Evolutionary conservation across 2,113 vertebrate genomes (phyloP), one percentile per base, ranked within the genome.

Genomic region (Halcyon malimbica): DNA sequence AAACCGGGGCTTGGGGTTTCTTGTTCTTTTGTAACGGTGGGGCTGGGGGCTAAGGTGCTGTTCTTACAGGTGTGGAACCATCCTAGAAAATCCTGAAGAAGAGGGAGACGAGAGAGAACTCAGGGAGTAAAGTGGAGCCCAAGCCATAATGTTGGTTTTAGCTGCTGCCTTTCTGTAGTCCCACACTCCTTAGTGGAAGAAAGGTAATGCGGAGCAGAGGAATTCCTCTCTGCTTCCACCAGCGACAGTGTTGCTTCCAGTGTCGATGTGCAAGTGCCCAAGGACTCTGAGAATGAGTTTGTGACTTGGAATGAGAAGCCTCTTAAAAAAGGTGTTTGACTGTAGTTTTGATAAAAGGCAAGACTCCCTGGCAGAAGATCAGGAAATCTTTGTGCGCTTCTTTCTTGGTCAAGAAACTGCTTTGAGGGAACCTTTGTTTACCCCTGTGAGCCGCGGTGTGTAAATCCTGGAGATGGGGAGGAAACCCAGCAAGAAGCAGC

Each of bases 191-290:
- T 88, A 73, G 25, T 20, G 44, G 42, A 87, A 51, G 87, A 57
- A 79, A 19, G 0, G 0, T 5, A 13, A 17, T 1, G 16, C 0
- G 8, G 60, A 71, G 29, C 81, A 78, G 39, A 46, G 51, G 18
- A 65, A 11, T 76, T 81, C 35, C 56, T 77, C 35, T n/a, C 24
- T 62, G 28, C 64, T 44, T 67, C 23, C 39, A 89, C 0, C 50
- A 67, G 42, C 17, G 53, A 67, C 11, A 25, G 11, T 29, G 4
- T 83, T 1, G 2, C 65, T 82, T 41, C 25, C 70, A 62, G 17
- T 73, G 53, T 15, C 46, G 24, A 11, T 59, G 12, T n/a, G 54
- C 37, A 70, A 63, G 71, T 26, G 17, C n/a, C 39, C 42, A 23
- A 51, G 37, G 68, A 62, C 19, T 59, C 54, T 24, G 28, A 21